A percentile compares a stretch with the other conserved stretches of the same genome.
phyloP scores from a whole-genome alignment of 2,113 vertebrate genomes.

The Ptyas mucosa region DNA sequence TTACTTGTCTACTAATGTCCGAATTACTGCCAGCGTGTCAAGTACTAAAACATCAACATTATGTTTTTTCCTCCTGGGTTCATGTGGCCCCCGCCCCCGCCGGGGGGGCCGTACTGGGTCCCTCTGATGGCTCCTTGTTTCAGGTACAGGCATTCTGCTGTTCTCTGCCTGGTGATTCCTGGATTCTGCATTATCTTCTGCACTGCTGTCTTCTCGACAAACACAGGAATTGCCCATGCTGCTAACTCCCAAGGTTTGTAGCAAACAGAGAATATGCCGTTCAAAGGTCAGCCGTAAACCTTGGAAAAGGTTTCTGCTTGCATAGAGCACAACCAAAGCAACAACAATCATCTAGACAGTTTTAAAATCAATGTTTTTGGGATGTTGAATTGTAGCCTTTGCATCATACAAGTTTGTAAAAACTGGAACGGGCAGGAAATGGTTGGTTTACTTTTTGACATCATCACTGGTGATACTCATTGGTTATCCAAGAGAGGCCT shows the following conservation, averaged over 20 bases:
- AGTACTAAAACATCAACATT: constrained; percentile 96
- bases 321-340: constrained; percentile 92
- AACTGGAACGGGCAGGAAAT: constrained; percentile 47
- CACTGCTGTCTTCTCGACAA: constrained; percentile 91
- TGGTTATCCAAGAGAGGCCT: constrained; percentile 62
- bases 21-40: constrained; percentile 96
- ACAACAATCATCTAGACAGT: constrained; percentile 95
- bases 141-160: constrained; percentile 63
- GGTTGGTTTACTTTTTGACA: constrained; percentile 41
- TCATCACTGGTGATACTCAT: constrained; percentile 50
- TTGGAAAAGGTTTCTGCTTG: constrained; percentile 90
- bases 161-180: constrained; percentile 78
- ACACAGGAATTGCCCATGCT: constrained; percentile 96
- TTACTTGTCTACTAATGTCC: constrained; percentile 99
- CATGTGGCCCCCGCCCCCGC: constrained; percentile 91
- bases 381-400: constrained; percentile 58
- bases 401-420: constrained; percentile 64
- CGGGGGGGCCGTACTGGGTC: constrained; percentile 93
- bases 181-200: constrained; percentile 79
- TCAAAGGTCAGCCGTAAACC: constrained; percentile 86
- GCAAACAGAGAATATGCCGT: constrained; percentile 71
- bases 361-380: constrained; percentile 68
- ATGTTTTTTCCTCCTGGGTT: constrained; percentile 95
- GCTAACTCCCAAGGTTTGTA: constrained; percentile 74
- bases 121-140: constrained; percentile 82